Percentiles rank a stretch among this genome's conserved stretches.
Conservation (phyloP, 2,888 invertebrate species). For the Hoplodrina ambigua region DNA sequence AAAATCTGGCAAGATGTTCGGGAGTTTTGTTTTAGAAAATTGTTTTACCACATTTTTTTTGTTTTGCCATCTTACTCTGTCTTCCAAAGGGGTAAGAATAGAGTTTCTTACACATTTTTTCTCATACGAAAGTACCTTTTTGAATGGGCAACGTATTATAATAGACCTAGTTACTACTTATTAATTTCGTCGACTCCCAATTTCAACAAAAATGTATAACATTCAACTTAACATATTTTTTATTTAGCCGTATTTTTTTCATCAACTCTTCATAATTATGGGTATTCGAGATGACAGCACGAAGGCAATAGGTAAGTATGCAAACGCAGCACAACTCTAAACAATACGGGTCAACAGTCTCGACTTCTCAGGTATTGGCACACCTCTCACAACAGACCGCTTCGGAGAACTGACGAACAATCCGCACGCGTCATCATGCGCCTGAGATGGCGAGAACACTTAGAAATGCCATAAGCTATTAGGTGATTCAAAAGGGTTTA, state of each 20-base stretch:
- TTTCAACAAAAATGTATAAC: not conserved
- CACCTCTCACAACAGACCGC: conserved; percentile 21
- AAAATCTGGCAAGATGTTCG: too few relatives aligned
- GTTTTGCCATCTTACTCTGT: too few relatives aligned
- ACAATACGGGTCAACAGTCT: conserved; percentile 58
- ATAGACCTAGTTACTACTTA: too few relatives aligned
- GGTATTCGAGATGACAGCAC: conserved; percentile 12
- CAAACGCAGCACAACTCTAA: conserved; percentile 33
- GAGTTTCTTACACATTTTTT: too few relatives aligned
- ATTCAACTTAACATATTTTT: not conserved
- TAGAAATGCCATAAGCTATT: not conserved
- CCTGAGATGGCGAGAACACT: not conserved
- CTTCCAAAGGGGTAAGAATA: too few relatives aligned
- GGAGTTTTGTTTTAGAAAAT: too few relatives aligned
- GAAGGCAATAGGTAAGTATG: conserved; percentile 21
- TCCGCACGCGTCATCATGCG: conserved; percentile 11
- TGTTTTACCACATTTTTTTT: too few relatives aligned
- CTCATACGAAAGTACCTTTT: too few relatives aligned
- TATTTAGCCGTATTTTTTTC: not conserved
- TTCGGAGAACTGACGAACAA: conserved; percentile 49
- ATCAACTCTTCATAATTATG: not conserved
- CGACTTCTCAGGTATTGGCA: conserved; percentile 27
- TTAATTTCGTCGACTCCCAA: not conserved
- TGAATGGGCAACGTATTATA: too few relatives aligned
- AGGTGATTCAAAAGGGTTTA: too few relatives aligned